These are phyloP conservation scores for Plagodis dolabraria DNA, from an alignment of 2,888 invertebrate species.

Conservation along the genomic window DNA sequence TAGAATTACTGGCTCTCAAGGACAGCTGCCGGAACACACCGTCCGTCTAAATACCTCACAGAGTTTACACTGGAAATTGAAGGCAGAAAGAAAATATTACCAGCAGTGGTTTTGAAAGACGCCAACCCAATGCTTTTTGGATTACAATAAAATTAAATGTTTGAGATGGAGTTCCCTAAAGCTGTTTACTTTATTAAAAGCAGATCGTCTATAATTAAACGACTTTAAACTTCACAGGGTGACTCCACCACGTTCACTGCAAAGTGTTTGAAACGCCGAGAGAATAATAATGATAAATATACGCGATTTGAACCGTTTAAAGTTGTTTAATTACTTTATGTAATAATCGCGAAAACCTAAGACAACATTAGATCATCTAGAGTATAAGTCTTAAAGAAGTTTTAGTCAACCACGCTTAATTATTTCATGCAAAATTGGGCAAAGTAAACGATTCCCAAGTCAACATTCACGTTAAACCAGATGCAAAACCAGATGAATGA, in stretches of 20 bases:
- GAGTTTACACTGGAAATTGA: slow-evolving; percentile 19
- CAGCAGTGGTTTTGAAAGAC: slow-evolving; percentile 19
- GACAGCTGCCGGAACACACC: too few species aligned
- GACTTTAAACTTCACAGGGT: too few species aligned
- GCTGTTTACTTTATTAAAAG: slow-evolving; percentile 16
- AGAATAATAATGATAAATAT: too few species aligned
- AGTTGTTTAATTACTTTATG: too few species aligned
- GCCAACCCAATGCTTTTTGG: slow-evolving; percentile 25
- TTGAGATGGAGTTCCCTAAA: slow-evolving; percentile 20
- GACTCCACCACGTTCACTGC: too few species aligned
- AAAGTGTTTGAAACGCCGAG: too few species aligned
- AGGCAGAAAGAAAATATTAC: slow-evolving; percentile 10
- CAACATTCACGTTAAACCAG: slow-evolving; percentile 32
- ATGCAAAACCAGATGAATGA: slow-evolving; percentile 23
- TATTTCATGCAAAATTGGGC: slow-evolving; percentile 20
- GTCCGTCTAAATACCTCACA: slow-evolving; percentile 10
- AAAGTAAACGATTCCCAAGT: slow-evolving; percentile 20
- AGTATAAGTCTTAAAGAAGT: slow-evolving; percentile 10
- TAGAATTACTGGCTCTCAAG: too few species aligned
- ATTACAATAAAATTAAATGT: slow-evolving; percentile 20
- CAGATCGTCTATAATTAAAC: not conserved
- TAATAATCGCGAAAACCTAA: too few species aligned
- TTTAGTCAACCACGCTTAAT: slow-evolving; percentile 4
- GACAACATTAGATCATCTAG: too few species aligned
- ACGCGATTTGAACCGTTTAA: too few species aligned